Base-by-base conservation (phyloP, 2,888 invertebrate genomes). In the Elgonia sp. region DNA sequence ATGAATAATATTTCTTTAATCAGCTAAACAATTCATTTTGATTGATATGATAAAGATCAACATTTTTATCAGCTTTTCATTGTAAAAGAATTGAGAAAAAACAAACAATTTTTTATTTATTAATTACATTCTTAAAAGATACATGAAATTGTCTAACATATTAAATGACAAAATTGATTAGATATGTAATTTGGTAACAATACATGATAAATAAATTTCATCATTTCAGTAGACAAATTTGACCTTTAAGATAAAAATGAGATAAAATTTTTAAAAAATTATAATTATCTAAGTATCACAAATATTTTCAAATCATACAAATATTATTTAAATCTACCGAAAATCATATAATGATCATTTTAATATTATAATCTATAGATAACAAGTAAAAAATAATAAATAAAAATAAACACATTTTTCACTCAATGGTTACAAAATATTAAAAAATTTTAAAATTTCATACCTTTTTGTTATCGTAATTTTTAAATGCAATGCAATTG, bases 241-340 rank as follows among this genome's bases (percentile, higher is more conserved):
- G 60, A 21, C 60, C 60, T 60, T 20, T 9, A 21, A 60, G 60
- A 60, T 60, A 60, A 60, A 60, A 53, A n/a, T n/a, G 12, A 53
- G n/a, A 53, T n/a, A 53, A 2, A n/a, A 6, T 1, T 53, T 14
- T 53, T 3, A 53, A 53, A n/a, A 53, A n/a, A 3, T 14, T 6
- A 7, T 14, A n/a, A n/a, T 53, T n/a, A 53, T 53, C n/a, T 14
- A n/a, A 53, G n/a, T 6, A n/a, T 53, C n/a, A 16, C 53, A 53
- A 53, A 53, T 53, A 7, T 53, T 53, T 53, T n/a, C 53, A 53
- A 1, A 5, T 42, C 2, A 42, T 42, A 42, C 42, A 42, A 42
- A 42, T 42, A 42, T n/a, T n/a, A n/a, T n/a, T n/a, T n/a, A n/a
- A n/a, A n/a, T n/a, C n/a, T n/a, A n/a, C n/a, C n/a, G n/a, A n/a